These are phyloP conservation scores for Glyphotaelius pellucidus DNA, from an alignment of 2,888 invertebrate genomes.

Conservation along the genomic window DNA sequence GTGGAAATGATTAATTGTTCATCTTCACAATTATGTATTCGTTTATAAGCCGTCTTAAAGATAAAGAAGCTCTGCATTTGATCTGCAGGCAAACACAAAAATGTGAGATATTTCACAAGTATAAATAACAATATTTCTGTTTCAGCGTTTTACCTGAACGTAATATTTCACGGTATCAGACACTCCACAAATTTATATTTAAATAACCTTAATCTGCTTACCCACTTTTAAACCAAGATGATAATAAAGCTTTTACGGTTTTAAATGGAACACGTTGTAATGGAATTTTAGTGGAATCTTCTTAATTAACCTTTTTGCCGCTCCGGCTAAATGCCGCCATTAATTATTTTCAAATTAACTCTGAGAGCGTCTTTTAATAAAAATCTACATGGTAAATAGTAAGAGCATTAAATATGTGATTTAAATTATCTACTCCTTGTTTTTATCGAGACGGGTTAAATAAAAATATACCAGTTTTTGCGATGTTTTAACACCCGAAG, in stretches of 20 bases:
- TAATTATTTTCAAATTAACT: constrained; percentile 24
- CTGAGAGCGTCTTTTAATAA: not conserved
- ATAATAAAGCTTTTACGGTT: constrained; percentile 36
- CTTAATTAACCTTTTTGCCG: constrained; percentile 42
- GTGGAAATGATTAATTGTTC: not conserved
- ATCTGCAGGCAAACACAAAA: not conserved
- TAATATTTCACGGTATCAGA: not conserved
- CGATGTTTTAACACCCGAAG: not conserved
- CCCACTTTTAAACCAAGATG: not conserved
- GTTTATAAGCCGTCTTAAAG: not conserved
- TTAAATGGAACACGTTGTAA: constrained; percentile 31
- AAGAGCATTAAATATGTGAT: not conserved
- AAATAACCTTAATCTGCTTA: not conserved
- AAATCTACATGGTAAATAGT: not conserved
- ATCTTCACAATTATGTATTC: not conserved
- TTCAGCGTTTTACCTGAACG: not conserved
- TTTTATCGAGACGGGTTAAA: not conserved
- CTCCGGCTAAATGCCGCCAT: constrained; percentile 22
- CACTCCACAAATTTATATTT: not conserved
- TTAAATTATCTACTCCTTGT: not conserved
- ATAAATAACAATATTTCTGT: not conserved
- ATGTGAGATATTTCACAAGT: not conserved
- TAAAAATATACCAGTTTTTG: not conserved
- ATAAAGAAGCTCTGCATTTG: not conserved
- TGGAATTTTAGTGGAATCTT: constrained; percentile 35